Evolutionary conservation across 1,140 invertebrate species (phyloP), one percentile per base, ranked within the genome.

Genomic region (Drosophila bocqueti): DNA sequence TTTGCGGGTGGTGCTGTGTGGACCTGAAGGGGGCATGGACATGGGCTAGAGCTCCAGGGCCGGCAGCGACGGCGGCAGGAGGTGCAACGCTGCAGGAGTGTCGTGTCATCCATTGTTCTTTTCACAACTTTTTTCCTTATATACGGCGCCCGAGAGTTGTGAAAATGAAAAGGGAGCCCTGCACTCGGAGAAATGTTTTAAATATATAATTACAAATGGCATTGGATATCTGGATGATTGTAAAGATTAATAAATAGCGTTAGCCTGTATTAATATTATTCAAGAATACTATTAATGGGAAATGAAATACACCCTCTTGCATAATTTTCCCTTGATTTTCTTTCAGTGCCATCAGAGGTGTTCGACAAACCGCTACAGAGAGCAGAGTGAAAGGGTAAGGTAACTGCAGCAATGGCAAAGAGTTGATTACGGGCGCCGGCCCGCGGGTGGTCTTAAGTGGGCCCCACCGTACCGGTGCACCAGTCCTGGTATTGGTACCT

Each of bases 381-480:
- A n/a, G 13, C 36, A 13, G 52, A 36, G 15, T 34, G 16, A 29
- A 42, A 42, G 45, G 54, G 24, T 47, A 61, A 10, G 69, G 67
- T 43, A 59, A 36, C 52, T 49, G 54, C 54, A 72, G 29, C 52
- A 69, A 24, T 50, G 59, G 43, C 77, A 55, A 55, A 57, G 81
- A 78, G 84, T 87, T 87, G 81, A 87, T 89, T 84, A 89, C 76
- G 85, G 71, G 65, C 55, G 63, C 59, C 24, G 66, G 52, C 76
- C 84, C 74, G 71, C 65, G 62, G 64, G 67, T 57, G 69, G 81
- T 84, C 83, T 87, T 89, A 87, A 87, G 83, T 87, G 83, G 81
- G 67, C 84, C 69, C 50, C 67, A 60, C 47, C 64, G 36, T 57
- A 57, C 54, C 15, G 21, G 54, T 40, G 10, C 52, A 47, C 47